Conservation (phyloP, 2,888 invertebrate genomes). For the Cryptocheilus praepositus region DNA sequence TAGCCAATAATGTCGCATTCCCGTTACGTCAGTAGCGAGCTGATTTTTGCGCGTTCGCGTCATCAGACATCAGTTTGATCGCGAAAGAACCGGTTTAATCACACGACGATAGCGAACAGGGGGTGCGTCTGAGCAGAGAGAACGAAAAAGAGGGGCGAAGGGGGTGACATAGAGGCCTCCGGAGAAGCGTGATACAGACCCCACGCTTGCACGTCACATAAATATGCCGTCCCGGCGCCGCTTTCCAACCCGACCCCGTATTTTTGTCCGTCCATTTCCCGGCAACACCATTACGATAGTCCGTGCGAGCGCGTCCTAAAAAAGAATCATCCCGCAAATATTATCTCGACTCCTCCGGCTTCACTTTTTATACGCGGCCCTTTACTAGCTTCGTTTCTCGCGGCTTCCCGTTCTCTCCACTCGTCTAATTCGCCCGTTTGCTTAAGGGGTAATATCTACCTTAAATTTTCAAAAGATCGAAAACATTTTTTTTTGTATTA, state of each 20-base stretch:
- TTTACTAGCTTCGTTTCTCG: neutral
- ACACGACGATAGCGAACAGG: too few species aligned
- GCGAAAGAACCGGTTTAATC: too few species aligned
- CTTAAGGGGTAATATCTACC: too few species aligned
- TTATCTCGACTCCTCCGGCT: conserved; percentile 23
- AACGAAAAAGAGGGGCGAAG: neutral
- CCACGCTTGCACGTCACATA: conserved; percentile 24
- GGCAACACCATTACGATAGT: conserved; percentile 20
- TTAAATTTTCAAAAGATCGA: too few species aligned
- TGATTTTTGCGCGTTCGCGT: too few species aligned
- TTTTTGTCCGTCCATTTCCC: conserved; percentile 19
- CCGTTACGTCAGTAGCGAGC: too few species aligned
- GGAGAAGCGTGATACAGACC: conserved; percentile 23
- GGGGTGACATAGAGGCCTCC: conserved; percentile 26
- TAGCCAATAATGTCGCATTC: too few species aligned
- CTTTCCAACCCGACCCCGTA: conserved; percentile 15
- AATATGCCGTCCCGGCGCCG: conserved; percentile 22
- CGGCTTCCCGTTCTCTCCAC: too few species aligned
- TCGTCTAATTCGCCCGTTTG: too few species aligned
- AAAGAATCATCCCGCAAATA: conserved; percentile 24
- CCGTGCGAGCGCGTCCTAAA: conserved; percentile 1
- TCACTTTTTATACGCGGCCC: neutral
- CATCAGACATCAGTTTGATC: too few species aligned
- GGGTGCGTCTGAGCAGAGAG: too few species aligned
- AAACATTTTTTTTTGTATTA: too few species aligned